Conservation (phyloP, 2,113 vertebrate species). For the Lepidothrix coronata region DNA sequence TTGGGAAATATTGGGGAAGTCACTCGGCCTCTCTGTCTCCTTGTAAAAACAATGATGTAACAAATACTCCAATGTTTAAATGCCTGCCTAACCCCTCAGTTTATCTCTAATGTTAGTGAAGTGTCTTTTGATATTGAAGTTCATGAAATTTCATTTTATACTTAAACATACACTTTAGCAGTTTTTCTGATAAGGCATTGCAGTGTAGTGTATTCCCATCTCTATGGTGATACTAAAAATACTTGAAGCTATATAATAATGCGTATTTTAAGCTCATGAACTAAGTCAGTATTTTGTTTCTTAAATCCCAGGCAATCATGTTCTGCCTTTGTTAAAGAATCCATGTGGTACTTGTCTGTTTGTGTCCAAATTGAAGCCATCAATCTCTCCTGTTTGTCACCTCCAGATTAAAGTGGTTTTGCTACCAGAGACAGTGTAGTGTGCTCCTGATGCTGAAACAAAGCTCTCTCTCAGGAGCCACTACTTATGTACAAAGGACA, state of each 20-base stretch:
- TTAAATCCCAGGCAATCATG: not conserved
- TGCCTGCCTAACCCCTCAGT: not conserved
- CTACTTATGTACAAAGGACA: not conserved
- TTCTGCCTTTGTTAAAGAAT: not conserved
- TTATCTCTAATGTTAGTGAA: not conserved
- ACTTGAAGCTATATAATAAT: not conserved
- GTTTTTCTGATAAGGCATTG: not conserved
- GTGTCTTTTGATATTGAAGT: not conserved
- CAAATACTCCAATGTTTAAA: not conserved
- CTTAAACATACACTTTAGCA: not conserved
- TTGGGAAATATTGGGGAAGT: not conserved
- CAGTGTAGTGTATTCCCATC: not conserved
- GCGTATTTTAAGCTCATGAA: not conserved
- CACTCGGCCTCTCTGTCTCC: not conserved
- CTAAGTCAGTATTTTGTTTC: not conserved
- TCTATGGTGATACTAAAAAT: not conserved
- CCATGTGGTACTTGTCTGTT: not conserved
- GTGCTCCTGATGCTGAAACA: not conserved
- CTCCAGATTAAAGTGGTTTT: constrained; percentile 11
- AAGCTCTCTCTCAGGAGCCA: not conserved
- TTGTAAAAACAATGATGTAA: not conserved
- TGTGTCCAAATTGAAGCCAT: constrained; percentile 4
- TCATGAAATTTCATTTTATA: not conserved
- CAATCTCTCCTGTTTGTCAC: constrained; percentile 31
- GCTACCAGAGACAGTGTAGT: not conserved